A percentile compares a stretch with the other conserved stretches of the same genome.
Evolutionary conservation across 2,113 vertebrate species (phyloP).

Genomic region (Phrynosoma platyrhinos): DNA sequence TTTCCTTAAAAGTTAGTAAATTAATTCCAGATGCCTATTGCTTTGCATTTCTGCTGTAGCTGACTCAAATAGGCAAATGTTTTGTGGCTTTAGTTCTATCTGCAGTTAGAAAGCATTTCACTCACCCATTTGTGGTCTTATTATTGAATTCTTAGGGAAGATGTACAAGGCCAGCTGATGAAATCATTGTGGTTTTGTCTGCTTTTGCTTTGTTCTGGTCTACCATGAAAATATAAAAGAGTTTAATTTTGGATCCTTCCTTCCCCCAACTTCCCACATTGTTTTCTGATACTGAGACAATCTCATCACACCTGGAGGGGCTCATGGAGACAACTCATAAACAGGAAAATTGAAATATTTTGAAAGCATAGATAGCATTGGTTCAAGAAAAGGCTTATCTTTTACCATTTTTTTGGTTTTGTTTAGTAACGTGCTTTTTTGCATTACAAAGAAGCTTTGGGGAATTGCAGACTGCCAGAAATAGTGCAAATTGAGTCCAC

Average conservation of each 20-base stretch:
- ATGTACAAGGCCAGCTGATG: slow-evolving; percentile 10
- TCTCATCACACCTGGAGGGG: neutral
- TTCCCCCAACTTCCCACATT: too few species aligned
- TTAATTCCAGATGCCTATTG: neutral
- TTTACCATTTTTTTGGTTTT: neutral
- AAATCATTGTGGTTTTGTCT: neutral
- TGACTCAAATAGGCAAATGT: neutral
- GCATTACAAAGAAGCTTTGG: neutral
- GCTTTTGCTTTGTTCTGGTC: neutral
- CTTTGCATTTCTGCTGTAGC: neutral
- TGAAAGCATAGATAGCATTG: rapidly evolving
- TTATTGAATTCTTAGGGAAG: slow-evolving; percentile 20
- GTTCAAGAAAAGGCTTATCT: neutral
- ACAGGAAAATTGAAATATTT: neutral
- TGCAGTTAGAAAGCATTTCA: neutral
- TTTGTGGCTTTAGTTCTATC: neutral
- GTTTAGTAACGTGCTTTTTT: neutral
- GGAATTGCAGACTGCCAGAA: too few species aligned
- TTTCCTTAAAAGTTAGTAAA: slow-evolving; percentile 26
- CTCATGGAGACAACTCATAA: neutral
- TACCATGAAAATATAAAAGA: neutral
- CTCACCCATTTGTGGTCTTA: neutral
- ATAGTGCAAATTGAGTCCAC: too few species aligned
- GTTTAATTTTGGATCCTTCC: neutral
- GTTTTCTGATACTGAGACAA: slow-evolving; percentile 8